Conservation (phyloP, 2,888 invertebrate genomes). For the Camptogramma bilineatum region DNA sequence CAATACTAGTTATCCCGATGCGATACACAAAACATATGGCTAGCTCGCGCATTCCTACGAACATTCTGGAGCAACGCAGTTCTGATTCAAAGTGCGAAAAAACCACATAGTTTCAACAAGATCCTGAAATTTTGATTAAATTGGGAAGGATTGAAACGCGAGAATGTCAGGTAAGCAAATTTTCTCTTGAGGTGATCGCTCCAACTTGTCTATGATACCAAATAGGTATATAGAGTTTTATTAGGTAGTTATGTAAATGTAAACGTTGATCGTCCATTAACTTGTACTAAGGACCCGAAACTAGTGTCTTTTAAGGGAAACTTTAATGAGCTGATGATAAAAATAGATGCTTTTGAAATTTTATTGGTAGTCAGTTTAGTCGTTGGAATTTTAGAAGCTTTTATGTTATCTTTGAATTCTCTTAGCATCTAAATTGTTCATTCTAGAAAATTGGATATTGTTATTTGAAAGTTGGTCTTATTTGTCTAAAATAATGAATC, state of each 20-base stretch:
- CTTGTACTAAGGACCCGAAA: constrained; percentile 46
- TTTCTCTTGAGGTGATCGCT: constrained; percentile 11
- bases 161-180: constrained; percentile 39
- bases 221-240: not conserved
- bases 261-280: constrained; percentile 36
- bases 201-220: constrained; percentile 3
- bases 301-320: constrained; percentile 38
- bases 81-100: constrained; percentile 58
- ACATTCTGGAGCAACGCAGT: constrained; percentile 73
- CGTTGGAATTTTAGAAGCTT: constrained; percentile 22
- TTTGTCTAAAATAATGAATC: not conserved
- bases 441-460: not conserved
- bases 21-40: constrained; percentile 75
- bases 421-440: constrained; percentile 7
- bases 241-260: constrained; percentile 42
- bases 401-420: constrained; percentile 29
- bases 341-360: constrained; percentile 44
- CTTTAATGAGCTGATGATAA: constrained; percentile 45
- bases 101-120: constrained; percentile 43
- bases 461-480: not conserved
- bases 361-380: constrained; percentile 36
- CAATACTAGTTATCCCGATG: constrained; percentile 62
- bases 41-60: constrained; percentile 65
- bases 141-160: constrained; percentile 11
- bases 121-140: constrained; percentile 14